Base-by-base conservation (phyloP, 2,888 invertebrate genomes). In the Bhutanitis thaidina region DNA sequence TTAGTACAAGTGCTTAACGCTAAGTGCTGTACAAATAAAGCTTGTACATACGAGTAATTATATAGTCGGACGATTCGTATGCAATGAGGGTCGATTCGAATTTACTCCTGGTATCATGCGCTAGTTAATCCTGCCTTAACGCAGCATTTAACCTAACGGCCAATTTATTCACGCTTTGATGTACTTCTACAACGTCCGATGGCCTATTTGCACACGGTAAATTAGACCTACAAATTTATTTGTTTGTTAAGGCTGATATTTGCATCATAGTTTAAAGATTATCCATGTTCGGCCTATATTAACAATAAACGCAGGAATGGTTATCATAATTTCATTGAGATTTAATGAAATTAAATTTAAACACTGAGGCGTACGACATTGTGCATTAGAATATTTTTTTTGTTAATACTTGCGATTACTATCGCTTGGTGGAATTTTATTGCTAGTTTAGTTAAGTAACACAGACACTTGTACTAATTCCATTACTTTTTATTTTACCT, bases 51-150 rank as follows among this genome's bases (percentile, higher is more conserved):
- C 62, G 65, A 65, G 70, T 71, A 77, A 74, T 71, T 73, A 69
- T 71, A 69, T 71, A 72, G 70, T 61, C 64, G 71, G 69, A 49
- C 62, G 70, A 67, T 64, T 71, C 55, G 62, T 58, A 57, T 54
- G 55, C 61, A 47, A 36, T 49, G 66, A 69, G 69, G 71, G 69
- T 64, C 64, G 66, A 64, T 60, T 62, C 56, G 60, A 74, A 69
- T 78, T 80, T 77, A 71, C 72, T 64, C 60, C 68, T 67, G 73
- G 77, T 66, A 76, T 71, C 69, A 71, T 75, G 76, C 74, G 64
- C 71, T 65, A 66, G 65, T 73, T 69, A 61, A 65, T 64, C 65
- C 64, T 54, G 61, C 68, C 65, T 68, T 66, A 52, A 54, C 52
- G 52, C 52, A 47, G 52, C 52, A 52, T 52, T 52, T 52, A 52